Conservation (phyloP, 2,113 vertebrate genomes). For the Callopanchax toddi region DNA sequence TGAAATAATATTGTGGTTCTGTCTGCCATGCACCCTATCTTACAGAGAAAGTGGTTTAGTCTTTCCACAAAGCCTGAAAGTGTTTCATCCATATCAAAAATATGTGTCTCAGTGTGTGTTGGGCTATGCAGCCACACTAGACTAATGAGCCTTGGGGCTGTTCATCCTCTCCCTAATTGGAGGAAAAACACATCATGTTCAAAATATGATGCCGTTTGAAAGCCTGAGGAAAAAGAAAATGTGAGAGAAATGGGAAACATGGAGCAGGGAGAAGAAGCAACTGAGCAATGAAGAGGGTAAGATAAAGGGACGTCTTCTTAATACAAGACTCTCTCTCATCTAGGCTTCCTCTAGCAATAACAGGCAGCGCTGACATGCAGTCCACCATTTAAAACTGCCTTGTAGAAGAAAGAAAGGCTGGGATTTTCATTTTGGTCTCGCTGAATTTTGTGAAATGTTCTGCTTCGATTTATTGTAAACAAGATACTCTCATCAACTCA, state of each 20-base stretch:
- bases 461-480: not conserved
- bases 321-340: slow-evolving; percentile 35
- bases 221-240: slow-evolving; percentile 15
- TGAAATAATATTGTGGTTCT: not conserved
- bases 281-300: slow-evolving; percentile 31
- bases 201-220: slow-evolving; percentile 48
- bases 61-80: slow-evolving; percentile 14
- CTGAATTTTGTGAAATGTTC: not conserved
- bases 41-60: not conserved
- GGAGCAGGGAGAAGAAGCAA: slow-evolving; percentile 15
- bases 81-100: slow-evolving; percentile 29
- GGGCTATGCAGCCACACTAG: slow-evolving; percentile 29
- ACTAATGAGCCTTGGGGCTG: slow-evolving; percentile 63
- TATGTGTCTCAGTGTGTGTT: slow-evolving; percentile 12
- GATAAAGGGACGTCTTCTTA: slow-evolving; percentile 26
- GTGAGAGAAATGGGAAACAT: slow-evolving; percentile 5
- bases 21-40: slow-evolving; percentile 5
- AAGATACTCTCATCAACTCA: not conserved
- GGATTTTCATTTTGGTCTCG: not conserved
- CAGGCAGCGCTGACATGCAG: slow-evolving; percentile 24
- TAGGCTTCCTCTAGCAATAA: slow-evolving; percentile 14
- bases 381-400: slow-evolving; percentile 8
- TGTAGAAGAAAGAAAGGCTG: not conserved
- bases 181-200: slow-evolving; percentile 60
- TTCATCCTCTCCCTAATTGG: slow-evolving; percentile 66